Conservation (phyloP, 2,888 invertebrate species). For the Odontothrips loti region DNA sequence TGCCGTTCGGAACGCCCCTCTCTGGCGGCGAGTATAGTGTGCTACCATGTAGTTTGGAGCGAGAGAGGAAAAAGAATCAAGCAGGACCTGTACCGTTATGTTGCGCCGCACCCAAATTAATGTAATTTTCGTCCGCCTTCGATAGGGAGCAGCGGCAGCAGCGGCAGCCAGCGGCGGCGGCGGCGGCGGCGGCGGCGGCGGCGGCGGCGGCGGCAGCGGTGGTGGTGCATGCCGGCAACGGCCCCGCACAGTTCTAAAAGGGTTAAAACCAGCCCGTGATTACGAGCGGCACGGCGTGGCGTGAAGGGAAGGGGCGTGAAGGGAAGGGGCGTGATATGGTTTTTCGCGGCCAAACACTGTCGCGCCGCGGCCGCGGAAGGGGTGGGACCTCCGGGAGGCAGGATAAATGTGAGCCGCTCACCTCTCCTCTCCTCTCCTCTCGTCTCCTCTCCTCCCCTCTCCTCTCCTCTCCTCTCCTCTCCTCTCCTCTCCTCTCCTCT, state of each 20-base stretch:
- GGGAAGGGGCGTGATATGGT: not conserved
- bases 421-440: no score
- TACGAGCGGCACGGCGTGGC: not conserved
- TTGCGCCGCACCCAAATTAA: not conserved
- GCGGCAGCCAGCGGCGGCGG: not conserved
- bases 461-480: no score
- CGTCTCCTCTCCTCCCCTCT: no score
- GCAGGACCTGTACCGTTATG: slow-evolving; percentile 2
- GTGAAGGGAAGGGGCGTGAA: not conserved
- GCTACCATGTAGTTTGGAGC: no score
- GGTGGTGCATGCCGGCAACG: not conserved
- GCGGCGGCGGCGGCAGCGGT: not conserved
- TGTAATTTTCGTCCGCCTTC: not conserved
- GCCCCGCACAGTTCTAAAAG: not conserved
- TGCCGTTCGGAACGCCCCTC: no score
- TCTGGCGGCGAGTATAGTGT: no score
- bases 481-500: no score
- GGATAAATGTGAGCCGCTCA: no score
- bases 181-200: not conserved
- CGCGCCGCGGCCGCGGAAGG: no score
- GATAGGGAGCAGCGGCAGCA: not conserved
- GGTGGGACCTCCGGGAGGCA: no score
- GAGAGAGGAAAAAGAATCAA: no score
- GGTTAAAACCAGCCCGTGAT: slow-evolving; percentile 11
- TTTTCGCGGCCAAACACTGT: no score